A percentile compares a stretch with the other conserved stretches of the same genome.
Conservation (phyloP, 1,140 invertebrate genomes). For the Bombus picipes region DNA sequence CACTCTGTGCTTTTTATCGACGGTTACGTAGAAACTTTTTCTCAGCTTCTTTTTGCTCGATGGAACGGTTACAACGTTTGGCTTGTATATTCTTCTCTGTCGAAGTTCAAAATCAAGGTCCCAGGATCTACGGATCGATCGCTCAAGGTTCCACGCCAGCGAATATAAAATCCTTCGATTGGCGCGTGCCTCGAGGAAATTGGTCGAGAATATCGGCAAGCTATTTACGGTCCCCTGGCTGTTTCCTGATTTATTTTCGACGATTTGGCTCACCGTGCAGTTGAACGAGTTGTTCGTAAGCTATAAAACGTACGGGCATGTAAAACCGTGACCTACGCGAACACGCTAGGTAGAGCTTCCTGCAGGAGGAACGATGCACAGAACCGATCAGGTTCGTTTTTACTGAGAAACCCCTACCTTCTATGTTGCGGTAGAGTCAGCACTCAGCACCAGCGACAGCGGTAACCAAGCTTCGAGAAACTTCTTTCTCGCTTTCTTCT, state of each 20-base stretch:
- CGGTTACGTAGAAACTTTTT: background rate
- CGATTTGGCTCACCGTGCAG: background rate
- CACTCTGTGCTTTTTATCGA: background rate
- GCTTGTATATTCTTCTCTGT: too few species aligned
- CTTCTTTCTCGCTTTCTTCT: slow-evolving; percentile 25
- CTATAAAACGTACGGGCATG: background rate
- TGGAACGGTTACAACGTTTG: too few species aligned
- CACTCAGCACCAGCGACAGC: background rate
- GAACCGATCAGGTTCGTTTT: background rate
- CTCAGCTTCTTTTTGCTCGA: background rate
- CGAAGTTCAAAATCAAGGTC: background rate
- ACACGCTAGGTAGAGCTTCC: background rate
- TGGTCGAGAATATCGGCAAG: background rate
- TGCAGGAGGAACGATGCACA: background rate
- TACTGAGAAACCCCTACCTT: background rate
- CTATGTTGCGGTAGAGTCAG: background rate
- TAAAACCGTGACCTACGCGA: slow-evolving; percentile 12
- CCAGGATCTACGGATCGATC: background rate
- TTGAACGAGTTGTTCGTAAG: too few species aligned
- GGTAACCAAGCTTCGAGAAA: slow-evolving; percentile 44
- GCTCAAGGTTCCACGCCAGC: background rate
- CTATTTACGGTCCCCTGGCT: background rate
- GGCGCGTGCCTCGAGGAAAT: background rate
- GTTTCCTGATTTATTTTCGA: background rate
- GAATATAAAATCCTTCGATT: background rate